Evolutionary conservation across 64 coral and sea anemone genomes (phyloP).

Genomic region (Pachyseris speciosa): DNA sequence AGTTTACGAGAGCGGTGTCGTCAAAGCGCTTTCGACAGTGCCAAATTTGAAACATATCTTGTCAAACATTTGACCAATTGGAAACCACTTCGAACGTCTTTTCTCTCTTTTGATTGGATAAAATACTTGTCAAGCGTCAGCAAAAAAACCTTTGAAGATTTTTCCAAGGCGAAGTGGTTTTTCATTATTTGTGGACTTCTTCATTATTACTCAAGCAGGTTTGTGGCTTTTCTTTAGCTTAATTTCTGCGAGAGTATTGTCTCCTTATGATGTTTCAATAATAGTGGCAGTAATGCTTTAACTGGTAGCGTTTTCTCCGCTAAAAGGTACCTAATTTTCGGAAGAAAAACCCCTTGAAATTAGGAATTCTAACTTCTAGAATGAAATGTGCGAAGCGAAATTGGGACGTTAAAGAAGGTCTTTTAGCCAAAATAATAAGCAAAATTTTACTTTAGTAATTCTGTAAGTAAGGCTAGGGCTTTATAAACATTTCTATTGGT

Average conservation of each 20-base stretch:
- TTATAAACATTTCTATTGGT: not conserved
- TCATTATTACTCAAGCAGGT: not conserved
- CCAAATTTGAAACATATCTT: conserved; percentile 39
- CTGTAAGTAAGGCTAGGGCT: not conserved
- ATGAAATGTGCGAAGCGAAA: conserved; percentile 29
- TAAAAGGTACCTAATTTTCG: not conserved
- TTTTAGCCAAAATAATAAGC: not conserved
- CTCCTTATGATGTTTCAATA: not conserved
- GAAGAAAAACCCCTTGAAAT: not conserved
- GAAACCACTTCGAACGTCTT: conserved; percentile 38
- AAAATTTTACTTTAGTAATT: not conserved
- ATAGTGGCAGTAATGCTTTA: not conserved
- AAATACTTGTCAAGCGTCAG: conserved; percentile 18
- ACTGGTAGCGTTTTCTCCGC: not conserved
- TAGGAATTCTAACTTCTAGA: conserved; percentile 42
- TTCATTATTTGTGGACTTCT: not conserved
- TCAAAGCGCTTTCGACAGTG: conserved; percentile 38
- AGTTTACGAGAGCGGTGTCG: conserved; percentile 26
- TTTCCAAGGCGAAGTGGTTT: conserved; percentile 4
- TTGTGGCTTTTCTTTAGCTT: not conserved
- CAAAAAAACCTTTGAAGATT: conserved; percentile 1
- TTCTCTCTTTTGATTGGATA: conserved; percentile 17
- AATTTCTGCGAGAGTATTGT: not conserved
- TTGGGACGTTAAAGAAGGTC: not conserved
- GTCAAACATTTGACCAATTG: conserved; percentile 42